Base-by-base conservation (phyloP, 92 coral and sea anemone genomes). In the Umimayanthus kanabou region DNA sequence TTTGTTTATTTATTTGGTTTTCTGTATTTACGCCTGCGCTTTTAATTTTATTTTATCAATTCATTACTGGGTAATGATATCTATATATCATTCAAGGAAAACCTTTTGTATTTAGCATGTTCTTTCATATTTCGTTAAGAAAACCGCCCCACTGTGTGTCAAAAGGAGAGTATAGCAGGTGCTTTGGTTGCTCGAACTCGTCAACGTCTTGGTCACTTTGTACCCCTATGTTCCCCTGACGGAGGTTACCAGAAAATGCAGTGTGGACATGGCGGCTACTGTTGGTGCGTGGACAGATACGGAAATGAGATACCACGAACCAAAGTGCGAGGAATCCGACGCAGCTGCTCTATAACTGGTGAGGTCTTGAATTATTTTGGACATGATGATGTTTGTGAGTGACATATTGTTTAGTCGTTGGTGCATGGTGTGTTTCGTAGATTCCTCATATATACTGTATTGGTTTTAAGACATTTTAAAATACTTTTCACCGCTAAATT, bases 231-330 rank as follows among this genome's bases (percentile, higher is more conserved):
- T 76, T 92, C 90, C 82, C 73, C 85, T 30, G 65, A 88, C 64
- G 96, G 96, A 13, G 93, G 94, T 2, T 95, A 95, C 88, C 88
- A 91, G 75, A 69, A 81, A 26, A 83, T 93, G 47, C 98, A 95
- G 73, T 95, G 98, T 86, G 94, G 95, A 57, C 85, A 88, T 29
- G 91, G 87, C 42, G 98, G 98, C 23, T 94, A 91, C 88, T 95
- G 98, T 39, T 95, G 98, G 98, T 95, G 98, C 86, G 98, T 95
- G 73, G 98, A 95, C 79, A 85, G 96, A 89, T 95, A 93, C 49
- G 98, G 98, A 39, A 89, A 95, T 66, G 98, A 95, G 81, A 76
- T 95, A 65, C 98, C 98, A 50, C 89, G 98, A 67, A 95, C 98
- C 28, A 95, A 93, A 87, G 81, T 91, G 20, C 87, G 80, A 61